A percentile compares a stretch with the other conserved stretches of the same genome.
Evolutionary conservation across 2,797 vertebrate genomes (phyloP).

Genomic region (Sandelia bainsii): DNA sequence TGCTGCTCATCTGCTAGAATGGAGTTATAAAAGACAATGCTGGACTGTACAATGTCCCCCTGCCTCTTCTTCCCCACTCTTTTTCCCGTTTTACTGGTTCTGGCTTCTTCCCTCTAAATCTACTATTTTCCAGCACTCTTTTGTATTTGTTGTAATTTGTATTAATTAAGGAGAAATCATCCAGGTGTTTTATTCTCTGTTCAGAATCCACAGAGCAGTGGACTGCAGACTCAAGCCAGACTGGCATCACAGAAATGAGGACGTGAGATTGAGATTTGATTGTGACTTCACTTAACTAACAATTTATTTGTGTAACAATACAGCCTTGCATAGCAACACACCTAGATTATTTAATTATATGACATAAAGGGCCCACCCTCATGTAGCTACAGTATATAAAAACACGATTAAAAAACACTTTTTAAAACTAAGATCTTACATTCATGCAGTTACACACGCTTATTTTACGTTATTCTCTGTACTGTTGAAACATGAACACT

Average conservation of each 20-base stretch:
- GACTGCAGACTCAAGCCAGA: neutral
- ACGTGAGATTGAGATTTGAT: neutral
- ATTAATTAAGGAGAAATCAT: neutral
- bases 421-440: no score
- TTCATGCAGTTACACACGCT: neutral
- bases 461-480: constrained; percentile 1
- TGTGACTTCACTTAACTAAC: neutral
- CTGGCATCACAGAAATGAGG: neutral
- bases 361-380: no score
- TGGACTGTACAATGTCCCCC: constrained; percentile 50
- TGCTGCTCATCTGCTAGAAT: constrained; percentile 82
- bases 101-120: neutral
- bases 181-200: neutral
- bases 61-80: constrained; percentile 22
- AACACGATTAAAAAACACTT: no score
- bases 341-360: no score
- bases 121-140: neutral
- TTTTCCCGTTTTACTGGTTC: constrained; percentile 19
- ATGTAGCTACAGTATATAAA: no score
- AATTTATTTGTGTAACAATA: neutral
- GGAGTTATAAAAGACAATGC: constrained; percentile 75
- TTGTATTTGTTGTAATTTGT: neutral
- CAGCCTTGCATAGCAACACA: neutral
- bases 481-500: neutral
- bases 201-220: neutral